phyloP scores from a whole-genome alignment of 2,888 invertebrate species.

The Prosopocoilus inquinatus region DNA sequence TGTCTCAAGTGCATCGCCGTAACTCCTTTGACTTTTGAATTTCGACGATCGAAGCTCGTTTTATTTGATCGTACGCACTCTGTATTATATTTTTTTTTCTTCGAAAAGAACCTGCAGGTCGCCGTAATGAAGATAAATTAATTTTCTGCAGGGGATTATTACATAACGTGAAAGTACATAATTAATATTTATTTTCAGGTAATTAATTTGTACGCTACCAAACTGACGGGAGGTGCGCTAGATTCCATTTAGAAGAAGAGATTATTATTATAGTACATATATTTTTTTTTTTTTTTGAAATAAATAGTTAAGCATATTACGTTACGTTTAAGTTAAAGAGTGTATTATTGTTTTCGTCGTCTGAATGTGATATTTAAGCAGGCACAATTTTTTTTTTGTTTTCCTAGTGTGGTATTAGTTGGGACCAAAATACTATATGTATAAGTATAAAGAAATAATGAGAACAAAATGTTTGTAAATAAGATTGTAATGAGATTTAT shows the following conservation, averaged over 20 bases:
- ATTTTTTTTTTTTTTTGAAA: too few species aligned
- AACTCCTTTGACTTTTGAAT: too few species aligned
- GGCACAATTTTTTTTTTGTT: neutral
- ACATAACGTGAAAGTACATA: too few species aligned
- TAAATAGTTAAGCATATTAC: too few species aligned
- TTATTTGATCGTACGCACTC: too few species aligned
- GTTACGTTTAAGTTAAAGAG: neutral
- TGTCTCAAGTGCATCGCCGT: too few species aligned
- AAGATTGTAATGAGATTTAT: neutral
- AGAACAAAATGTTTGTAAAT: slow-evolving; percentile 1
- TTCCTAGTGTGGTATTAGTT: neutral
- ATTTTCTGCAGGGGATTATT: too few species aligned
- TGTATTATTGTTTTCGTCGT: neutral
- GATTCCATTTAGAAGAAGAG: slow-evolving; percentile 53
- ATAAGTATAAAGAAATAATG: neutral
- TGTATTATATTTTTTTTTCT: too few species aligned
- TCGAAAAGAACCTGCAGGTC: too few species aligned
- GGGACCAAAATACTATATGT: neutral
- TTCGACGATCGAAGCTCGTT: too few species aligned
- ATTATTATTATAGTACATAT: neutral
- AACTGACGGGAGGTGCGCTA: slow-evolving; percentile 71
- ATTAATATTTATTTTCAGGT: slow-evolving; percentile 58
- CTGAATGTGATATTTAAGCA: slow-evolving; percentile 1
- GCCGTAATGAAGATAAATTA: too few species aligned
- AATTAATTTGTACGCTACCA: slow-evolving; percentile 79